A percentile compares a stretch with the other conserved stretches of the same genome.
phyloP scores from a whole-genome alignment of 2,113 vertebrate genomes.

The Halcyon senegalensis region DNA sequence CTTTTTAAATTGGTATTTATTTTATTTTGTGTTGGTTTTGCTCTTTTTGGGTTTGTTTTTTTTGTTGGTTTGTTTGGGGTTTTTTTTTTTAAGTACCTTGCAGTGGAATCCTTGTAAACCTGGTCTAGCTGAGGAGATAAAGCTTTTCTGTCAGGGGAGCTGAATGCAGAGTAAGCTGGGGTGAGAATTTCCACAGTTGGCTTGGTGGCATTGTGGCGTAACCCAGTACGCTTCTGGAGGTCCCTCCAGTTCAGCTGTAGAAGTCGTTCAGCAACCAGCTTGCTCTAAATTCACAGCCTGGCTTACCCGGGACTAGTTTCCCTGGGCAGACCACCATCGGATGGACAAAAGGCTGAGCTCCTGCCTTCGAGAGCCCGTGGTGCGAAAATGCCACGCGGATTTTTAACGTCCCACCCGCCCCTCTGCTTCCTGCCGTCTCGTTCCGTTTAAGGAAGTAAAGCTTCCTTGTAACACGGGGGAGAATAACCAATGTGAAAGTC shows the following conservation, averaged over 20 bases:
- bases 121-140: background rate
- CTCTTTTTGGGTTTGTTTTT: background rate
- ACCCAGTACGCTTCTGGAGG: accelerated
- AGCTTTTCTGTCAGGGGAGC: background rate
- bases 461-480: background rate
- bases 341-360: background rate
- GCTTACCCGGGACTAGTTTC: background rate
- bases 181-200: background rate
- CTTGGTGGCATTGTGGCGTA: background rate
- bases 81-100: background rate
- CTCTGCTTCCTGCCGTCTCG: background rate
- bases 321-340: background rate
- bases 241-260: background rate
- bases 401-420: background rate
- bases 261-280: background rate
- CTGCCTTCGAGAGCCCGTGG: background rate
- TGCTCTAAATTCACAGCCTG: background rate
- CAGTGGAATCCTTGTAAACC: background rate
- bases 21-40: background rate
- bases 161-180: background rate
- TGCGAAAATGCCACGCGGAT: accelerated
- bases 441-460: accelerated
- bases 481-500: background rate
- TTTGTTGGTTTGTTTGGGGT: too few species aligned
- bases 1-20: background rate